Evolutionary conservation across 2,113 vertebrate species (phyloP).

Genomic region (Morphnarchus princeps): DNA sequence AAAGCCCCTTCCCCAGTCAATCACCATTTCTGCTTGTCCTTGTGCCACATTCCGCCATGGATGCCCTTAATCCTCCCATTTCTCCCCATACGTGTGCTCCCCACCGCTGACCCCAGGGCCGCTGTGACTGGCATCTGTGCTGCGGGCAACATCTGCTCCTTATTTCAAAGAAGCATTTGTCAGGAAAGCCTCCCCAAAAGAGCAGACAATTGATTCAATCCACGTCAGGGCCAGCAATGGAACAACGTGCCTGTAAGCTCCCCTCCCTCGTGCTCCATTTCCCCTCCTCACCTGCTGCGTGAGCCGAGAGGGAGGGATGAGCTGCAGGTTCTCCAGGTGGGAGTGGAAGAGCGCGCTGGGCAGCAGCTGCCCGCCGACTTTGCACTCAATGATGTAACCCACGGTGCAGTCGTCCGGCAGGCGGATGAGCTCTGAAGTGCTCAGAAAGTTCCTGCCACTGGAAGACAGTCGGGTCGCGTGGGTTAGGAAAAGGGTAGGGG

Average conservation of each 20-base stretch:
- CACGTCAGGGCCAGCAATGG: neutral
- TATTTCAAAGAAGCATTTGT: neutral
- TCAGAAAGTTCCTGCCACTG: conserved; percentile 81
- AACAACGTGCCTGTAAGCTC: neutral
- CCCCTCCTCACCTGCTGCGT: conserved; percentile 69
- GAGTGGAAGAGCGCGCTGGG: conserved; percentile 87
- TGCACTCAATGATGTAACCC: conserved; percentile 89
- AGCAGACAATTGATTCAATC: neutral
- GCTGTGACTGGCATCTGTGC: neutral
- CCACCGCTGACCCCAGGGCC: neutral
- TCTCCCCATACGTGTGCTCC: neutral
- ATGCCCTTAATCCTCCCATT: neutral
- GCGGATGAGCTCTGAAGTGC: conserved; percentile 83
- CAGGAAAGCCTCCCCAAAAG: neutral
- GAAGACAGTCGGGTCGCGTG: neutral
- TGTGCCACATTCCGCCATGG: neutral
- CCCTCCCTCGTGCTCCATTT: neutral
- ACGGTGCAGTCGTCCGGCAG: conserved; percentile 90
- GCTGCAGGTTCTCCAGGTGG: conserved; percentile 89
- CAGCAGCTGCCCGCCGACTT: conserved; percentile 79
- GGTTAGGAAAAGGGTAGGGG: neutral
- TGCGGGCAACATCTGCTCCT: neutral
- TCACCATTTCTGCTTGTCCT: neutral
- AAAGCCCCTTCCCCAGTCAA: neutral
- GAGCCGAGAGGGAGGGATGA: conserved; percentile 73